These are phyloP conservation scores for Listronotus bonariensis DNA, from an alignment of 1,140 invertebrate genomes.

Conservation along the genomic window DNA sequence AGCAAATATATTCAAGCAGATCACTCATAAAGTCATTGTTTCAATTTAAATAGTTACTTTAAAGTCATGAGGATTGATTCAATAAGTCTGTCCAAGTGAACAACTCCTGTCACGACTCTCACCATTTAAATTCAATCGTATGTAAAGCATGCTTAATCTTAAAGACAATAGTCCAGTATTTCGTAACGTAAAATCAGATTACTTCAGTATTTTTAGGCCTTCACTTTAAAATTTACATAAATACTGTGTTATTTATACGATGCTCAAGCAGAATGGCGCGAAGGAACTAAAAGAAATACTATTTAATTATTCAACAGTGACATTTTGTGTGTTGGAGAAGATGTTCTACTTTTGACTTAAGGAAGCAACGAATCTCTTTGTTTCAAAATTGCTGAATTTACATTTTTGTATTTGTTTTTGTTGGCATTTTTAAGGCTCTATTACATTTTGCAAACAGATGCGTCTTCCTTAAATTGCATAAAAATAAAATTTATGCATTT, in stretches of 20 bases:
- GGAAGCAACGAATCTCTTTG: too few species aligned
- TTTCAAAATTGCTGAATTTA: conserved; percentile 8
- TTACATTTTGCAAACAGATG: not conserved
- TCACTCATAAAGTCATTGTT: not conserved
- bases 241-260: conserved; percentile 32
- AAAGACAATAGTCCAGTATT: conserved; percentile 29
- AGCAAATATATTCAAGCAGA: too few species aligned
- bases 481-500: too few species aligned
- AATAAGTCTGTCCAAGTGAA: conserved; percentile 21
- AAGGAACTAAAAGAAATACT: conserved; percentile 16
- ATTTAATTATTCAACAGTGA: conserved; percentile 28
- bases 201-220: conserved; percentile 14
- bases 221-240: conserved; percentile 36
- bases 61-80: conserved; percentile 25
- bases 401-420: conserved; percentile 6
- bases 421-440: not conserved
- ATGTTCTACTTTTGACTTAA: not conserved
- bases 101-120: conserved; percentile 26
- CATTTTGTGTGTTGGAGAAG: conserved; percentile 9
- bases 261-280: conserved; percentile 6
- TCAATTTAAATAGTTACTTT: conserved; percentile 7
- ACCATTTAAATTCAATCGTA: conserved; percentile 40
- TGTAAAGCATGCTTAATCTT: conserved; percentile 37
- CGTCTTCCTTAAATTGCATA: not conserved
- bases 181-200: conserved; percentile 30